These are phyloP conservation scores for Tragulus kanchil DNA, from an alignment of 2,113 vertebrate genomes.

Conservation along the genomic window DNA sequence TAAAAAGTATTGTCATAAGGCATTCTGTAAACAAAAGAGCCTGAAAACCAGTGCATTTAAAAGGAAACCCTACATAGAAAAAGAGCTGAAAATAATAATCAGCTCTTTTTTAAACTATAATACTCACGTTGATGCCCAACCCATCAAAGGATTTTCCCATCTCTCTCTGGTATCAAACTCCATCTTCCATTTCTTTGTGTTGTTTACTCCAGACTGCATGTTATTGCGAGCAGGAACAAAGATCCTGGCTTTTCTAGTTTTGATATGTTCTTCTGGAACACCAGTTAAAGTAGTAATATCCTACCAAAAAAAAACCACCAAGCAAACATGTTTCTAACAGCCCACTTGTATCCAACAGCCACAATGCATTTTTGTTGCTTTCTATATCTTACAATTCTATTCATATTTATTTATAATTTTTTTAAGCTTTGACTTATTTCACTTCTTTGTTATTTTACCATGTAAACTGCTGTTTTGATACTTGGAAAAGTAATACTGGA, in stretches of 20 bases:
- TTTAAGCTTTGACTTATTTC: slow-evolving; percentile 24
- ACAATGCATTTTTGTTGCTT: neutral
- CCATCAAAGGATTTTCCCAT: slow-evolving; percentile 99
- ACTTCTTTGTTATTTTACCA: neutral
- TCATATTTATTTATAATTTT: neutral
- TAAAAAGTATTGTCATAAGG: neutral
- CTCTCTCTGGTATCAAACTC: slow-evolving; percentile 98
- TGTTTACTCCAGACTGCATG: slow-evolving; percentile 97
- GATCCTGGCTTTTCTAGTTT: slow-evolving; percentile 96
- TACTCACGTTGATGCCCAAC: slow-evolving; percentile 97
- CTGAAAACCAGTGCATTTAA: neutral
- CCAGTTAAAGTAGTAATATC: slow-evolving; percentile 94
- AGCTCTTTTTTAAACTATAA: slow-evolving; percentile 19
- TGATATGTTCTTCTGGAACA: slow-evolving; percentile 97
- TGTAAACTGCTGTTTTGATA: neutral
- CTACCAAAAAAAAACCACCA: slow-evolving; percentile 82
- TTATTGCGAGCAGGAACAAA: slow-evolving; percentile 95
- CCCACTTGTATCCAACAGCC: neutral
- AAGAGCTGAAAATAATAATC: neutral
- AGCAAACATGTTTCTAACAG: neutral
- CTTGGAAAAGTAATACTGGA: neutral
- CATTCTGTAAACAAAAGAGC: neutral
- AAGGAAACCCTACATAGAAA: slow-evolving; percentile 5
- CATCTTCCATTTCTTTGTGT: slow-evolving; percentile 97
- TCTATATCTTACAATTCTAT: neutral